Evolutionary conservation across 2,113 vertebrate species (phyloP).

Genomic region (Hyperoodon ampullatus): DNA sequence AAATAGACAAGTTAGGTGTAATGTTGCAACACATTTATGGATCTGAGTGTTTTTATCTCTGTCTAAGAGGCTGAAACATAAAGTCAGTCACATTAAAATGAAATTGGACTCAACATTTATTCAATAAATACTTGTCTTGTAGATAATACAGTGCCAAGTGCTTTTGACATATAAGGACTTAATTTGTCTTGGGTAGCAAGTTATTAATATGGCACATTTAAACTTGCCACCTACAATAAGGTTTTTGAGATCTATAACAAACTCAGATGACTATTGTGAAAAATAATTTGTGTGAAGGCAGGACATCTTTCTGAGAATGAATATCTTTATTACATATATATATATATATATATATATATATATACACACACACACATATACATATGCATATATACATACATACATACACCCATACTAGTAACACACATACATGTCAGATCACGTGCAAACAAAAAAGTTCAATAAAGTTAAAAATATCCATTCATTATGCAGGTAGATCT

Average conservation of each 20-base stretch:
- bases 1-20: constrained; percentile 87
- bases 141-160: constrained; percentile 88
- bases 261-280: constrained; percentile 60
- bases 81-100: constrained; percentile 89
- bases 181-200: constrained; percentile 90
- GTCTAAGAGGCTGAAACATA: constrained; percentile 81
- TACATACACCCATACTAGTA: not conserved
- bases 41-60: constrained; percentile 85
- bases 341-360: rapidly evolving
- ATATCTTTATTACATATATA: not conserved
- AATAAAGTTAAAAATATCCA: not conserved
- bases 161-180: constrained; percentile 90
- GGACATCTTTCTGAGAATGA: constrained; percentile 64
- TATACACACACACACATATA: not conserved
- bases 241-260: constrained; percentile 82
- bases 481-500: constrained; percentile 23
- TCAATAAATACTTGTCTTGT: constrained; percentile 91
- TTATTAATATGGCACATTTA: constrained; percentile 90
- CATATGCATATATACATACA: not conserved
- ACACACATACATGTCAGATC: not conserved
- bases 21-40: constrained; percentile 81
- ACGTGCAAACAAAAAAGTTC: constrained; percentile 66
- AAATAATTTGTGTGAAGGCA: constrained; percentile 75
- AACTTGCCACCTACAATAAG: constrained; percentile 86
- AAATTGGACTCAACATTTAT: constrained; percentile 91